Conservation (phyloP, 2,888 invertebrate genomes). For the Trichogramma evanescens region DNA sequence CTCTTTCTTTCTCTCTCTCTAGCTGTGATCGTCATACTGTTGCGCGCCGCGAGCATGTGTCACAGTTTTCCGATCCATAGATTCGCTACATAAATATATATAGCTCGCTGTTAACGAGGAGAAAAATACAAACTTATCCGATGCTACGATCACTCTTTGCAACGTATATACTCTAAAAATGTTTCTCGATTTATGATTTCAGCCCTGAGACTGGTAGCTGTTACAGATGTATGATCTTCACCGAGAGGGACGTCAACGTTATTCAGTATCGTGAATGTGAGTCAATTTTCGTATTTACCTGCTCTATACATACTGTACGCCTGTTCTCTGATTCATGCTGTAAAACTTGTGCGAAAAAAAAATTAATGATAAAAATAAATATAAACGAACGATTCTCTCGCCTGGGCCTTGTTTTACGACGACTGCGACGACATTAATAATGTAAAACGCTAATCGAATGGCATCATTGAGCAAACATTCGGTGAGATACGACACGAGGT, state of each 20-base stretch:
- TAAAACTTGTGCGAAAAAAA: background rate
- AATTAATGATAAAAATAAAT: slow-evolving; percentile 6
- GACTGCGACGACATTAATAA: too few relatives aligned
- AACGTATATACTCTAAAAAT: background rate
- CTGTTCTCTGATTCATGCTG: slow-evolving; percentile 1
- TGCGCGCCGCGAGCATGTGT: too few relatives aligned
- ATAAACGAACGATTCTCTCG: slow-evolving; percentile 8
- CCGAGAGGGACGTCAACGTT: slow-evolving; percentile 51
- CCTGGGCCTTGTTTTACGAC: background rate
- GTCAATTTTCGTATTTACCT: slow-evolving; percentile 30
- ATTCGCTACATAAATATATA: too few relatives aligned
- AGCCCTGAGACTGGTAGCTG: slow-evolving; percentile 44
- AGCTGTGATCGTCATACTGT: too few relatives aligned
- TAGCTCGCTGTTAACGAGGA: too few relatives aligned
- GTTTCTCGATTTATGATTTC: slow-evolving; percentile 28
- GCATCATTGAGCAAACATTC: too few relatives aligned
- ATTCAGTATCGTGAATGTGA: slow-evolving; percentile 56
- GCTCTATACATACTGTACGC: background rate
- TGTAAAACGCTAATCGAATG: too few relatives aligned
- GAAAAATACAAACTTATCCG: too few relatives aligned
- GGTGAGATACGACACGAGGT: too few relatives aligned
- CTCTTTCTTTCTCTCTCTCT: too few relatives aligned
- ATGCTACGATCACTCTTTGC: too few relatives aligned
- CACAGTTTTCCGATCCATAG: too few relatives aligned
- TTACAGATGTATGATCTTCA: slow-evolving; percentile 52